phyloP scores from a whole-genome alignment of 2,113 vertebrate genomes.

The Xiphophorus couchianus region DNA sequence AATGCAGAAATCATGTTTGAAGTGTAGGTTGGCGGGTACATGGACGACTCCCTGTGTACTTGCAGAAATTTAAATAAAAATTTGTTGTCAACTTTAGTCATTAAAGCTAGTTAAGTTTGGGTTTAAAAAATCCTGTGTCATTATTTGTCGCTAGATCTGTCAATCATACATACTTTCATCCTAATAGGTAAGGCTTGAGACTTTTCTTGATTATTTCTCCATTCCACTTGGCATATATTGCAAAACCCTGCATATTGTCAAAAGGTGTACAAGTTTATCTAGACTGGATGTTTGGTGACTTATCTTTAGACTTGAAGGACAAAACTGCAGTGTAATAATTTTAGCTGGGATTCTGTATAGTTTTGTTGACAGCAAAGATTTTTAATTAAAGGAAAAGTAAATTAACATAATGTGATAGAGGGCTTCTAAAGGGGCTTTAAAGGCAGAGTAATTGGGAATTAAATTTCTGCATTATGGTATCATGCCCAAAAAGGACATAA shows the following conservation, averaged over 20 bases:
- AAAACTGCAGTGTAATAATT: neutral
- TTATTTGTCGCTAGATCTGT: too few species aligned
- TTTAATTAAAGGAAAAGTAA: neutral
- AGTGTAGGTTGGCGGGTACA: constrained; percentile 8
- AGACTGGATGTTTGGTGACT: neutral
- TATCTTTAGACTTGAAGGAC: too few species aligned
- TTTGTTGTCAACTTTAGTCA: constrained; percentile 18
- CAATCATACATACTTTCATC: too few species aligned
- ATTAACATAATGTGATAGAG: neutral
- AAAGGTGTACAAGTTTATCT: neutral
- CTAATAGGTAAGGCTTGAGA: too few species aligned
- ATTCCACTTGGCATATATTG: too few species aligned
- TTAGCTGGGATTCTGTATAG: neutral
- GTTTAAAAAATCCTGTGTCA: too few species aligned
- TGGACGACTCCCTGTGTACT: constrained; percentile 7
- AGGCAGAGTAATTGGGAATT: neutral
- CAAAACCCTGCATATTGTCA: neutral
- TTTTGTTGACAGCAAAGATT: neutral
- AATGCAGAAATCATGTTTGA: constrained; percentile 12
- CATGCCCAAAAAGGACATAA: neutral
- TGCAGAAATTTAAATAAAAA: constrained; percentile 18
- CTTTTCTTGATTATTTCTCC: neutral
- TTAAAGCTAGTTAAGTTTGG: too few species aligned
- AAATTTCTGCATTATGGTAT: neutral
- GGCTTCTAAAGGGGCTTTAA: too few species aligned